Base-by-base conservation (phyloP, 92 coral and sea anemone species). In the Meandrina meandrites region DNA sequence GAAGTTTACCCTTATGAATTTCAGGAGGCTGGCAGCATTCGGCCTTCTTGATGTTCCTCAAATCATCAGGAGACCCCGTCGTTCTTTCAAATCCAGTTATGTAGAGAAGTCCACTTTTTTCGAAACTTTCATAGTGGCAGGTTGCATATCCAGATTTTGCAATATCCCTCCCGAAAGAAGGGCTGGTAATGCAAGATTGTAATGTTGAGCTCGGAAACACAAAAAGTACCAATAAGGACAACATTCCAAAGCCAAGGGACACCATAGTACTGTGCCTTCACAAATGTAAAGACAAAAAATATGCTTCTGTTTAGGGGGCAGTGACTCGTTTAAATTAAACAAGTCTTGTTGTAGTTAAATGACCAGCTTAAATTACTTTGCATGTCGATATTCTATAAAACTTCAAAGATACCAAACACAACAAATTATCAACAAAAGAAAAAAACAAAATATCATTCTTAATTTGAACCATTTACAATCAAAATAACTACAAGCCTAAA, bases 11-110 rank as follows among this genome's bases (percentile, higher is more conserved):
- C 21, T 22, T 28, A 13, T 82, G 77, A 0, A 67, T 53, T 27
- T 21, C 8, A 15, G 78, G 86, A 1, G 86, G 86, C 28, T 67
- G 48, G 28, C 86, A 82, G 66, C 86, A 82, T n/a, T 42, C 30
- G 19, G 18, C 76, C 27, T 9, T 19, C 40, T 47, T 50, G 45
- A 82, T 66, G 64, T 48, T 78, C 24, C 78, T 82, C 64, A 82
- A 34, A 45, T 82, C 78, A 68, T 82, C 62, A 8, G 17, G 64
- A 0, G 86, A 42, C 14, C 47, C 75, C 30, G n/a, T 68, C 60
- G 28, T 82, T 35, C 84, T 27, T 21, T 45, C 21, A 47, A 82
- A 82, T 69, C 86, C 86, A 21, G n/a, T 3, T 11, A 68, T 47
- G 19, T 82, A 82, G 30, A 68, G 3, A 10, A 57, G 64, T 22